These are phyloP conservation scores for Halcyon chelicuti DNA, from an alignment of 2,797 vertebrate species.

Conservation along the genomic window DNA sequence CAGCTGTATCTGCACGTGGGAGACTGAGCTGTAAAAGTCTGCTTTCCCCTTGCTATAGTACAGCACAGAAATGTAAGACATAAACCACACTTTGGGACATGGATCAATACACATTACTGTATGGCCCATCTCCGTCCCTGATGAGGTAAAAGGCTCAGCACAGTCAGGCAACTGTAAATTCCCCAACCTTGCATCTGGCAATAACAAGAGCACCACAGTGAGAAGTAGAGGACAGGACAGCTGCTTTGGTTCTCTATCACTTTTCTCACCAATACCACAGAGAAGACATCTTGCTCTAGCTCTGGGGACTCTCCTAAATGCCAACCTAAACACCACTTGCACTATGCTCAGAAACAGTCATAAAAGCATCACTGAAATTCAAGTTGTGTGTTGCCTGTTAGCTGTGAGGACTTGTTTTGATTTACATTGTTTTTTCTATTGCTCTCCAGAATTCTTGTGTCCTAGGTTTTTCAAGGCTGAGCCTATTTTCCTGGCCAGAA, in stretches of 20 bases:
- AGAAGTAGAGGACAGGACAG: background rate
- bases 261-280: background rate
- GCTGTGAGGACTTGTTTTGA: background rate
- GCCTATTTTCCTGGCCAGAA: background rate
- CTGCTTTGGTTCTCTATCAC: background rate
- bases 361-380: background rate
- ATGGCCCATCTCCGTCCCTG: background rate
- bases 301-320: background rate
- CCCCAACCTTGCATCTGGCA: accelerated
- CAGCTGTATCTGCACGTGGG: background rate
- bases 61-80: conserved; percentile 14
- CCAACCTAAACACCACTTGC: background rate
- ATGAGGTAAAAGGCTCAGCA: conserved; percentile 54
- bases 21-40: background rate
- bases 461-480: background rate
- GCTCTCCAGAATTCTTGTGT: background rate
- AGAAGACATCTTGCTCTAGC: background rate
- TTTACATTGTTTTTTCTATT: background rate
- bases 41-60: background rate
- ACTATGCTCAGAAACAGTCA: background rate
- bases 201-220: background rate
- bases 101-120: conserved; percentile 63
- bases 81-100: conserved; percentile 33
- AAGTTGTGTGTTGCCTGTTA: background rate
- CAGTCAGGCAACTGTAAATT: conserved; percentile 37